Conservation (phyloP, 2,113 vertebrate species). For the Dasyprocta punctata region DNA sequence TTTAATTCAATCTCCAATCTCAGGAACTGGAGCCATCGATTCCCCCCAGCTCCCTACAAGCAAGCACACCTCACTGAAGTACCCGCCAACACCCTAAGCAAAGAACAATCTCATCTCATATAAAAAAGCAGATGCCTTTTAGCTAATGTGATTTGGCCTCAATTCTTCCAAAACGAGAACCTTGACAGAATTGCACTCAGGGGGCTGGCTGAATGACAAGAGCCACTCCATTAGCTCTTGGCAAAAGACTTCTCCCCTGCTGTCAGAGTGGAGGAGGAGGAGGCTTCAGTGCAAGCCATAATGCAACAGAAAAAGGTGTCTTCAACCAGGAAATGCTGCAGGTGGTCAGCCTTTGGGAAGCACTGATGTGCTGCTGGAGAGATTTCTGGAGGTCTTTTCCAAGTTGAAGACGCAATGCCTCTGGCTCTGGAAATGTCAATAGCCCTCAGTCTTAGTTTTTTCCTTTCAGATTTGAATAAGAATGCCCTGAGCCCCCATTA, state of each 20-base stretch:
- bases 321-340: not conserved
- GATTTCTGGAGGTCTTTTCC: not conserved
- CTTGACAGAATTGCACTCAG: not conserved
- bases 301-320: not conserved
- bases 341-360: not conserved
- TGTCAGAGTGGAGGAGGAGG: not conserved
- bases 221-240: constrained; percentile 68
- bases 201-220: constrained; percentile 38
- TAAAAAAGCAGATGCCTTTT: constrained; percentile 19
- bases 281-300: not conserved
- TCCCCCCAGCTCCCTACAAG: not conserved
- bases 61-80: not conserved
- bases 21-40: not conserved
- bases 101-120: not conserved
- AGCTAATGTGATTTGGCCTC: constrained; percentile 29
- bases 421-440: not conserved
- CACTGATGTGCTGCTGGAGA: not conserved
- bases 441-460: not conserved
- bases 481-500: not conserved
- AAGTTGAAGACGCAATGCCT: not conserved
- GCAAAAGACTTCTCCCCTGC: constrained; percentile 5
- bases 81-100: not conserved
- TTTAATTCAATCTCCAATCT: not conserved
- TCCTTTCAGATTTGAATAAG: not conserved
- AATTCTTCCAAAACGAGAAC: constrained; percentile 38